Evolutionary conservation across 2,888 invertebrate species (phyloP), one percentile per base, ranked within the genome.

Genomic region (Xestia ashworthii): DNA sequence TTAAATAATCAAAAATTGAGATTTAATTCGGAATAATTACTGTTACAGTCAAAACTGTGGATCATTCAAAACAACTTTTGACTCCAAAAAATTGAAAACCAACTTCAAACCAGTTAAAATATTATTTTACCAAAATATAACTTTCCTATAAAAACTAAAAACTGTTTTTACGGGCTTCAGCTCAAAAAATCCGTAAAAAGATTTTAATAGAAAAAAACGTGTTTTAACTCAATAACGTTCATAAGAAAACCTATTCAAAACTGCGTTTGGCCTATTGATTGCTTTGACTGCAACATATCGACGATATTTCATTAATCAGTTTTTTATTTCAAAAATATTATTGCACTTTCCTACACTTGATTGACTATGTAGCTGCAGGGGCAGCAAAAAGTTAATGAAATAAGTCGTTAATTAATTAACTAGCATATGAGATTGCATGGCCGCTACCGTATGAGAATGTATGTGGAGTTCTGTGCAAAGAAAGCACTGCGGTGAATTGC

Each of bases 381-480:
- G 19, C 58, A 32, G 38, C 38, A 76, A 68, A 71, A 38, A 11
- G 9, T n/a, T 50, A 53, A 83, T 65, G 16, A 19, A 73, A 71
- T 62, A 71, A 68, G 14, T 53, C 0, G 55, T 74, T 78, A 32
- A 32, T 71, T 65, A 74, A 76, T 76, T 76, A 71, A 73, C 60
- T 38, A 71, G 41, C 22, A 46, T 25, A 70, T 16, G 22, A n/a
- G 1, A 72, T 65, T 75, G 48, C 84, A 71, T 75, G 75, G 60
- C 68, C 50, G 12, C 53, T 70, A 67, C 74, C 44, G n/a, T 69
- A 69, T 60, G 48, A 84, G 80, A 74, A 80, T 65, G 44, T 72
- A 70, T 70, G 74, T 80, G 75, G 62, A 84, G 81, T 69, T 71
- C 25, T 84, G 80, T 74, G 65, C 58, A 83, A 82, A 82, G 80